phyloP scores from a whole-genome alignment of 2,113 vertebrate species.

The Vireo altiloquus region DNA sequence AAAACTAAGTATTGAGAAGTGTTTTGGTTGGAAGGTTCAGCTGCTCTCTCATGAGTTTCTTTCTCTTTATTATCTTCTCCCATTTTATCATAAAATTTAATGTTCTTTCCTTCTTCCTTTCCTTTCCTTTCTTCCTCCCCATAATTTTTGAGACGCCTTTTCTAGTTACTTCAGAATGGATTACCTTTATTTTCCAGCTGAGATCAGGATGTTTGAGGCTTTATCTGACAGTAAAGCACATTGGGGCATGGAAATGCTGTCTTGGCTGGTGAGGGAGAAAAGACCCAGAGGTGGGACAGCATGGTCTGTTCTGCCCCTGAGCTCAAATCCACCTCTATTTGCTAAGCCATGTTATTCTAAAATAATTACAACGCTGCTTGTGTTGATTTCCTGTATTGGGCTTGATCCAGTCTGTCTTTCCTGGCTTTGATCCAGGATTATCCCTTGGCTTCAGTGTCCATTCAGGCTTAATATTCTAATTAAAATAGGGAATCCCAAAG shows the following conservation, averaged over 20 bases:
- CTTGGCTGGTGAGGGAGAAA: neutral
- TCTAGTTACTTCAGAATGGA: neutral
- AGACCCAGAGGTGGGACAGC: neutral
- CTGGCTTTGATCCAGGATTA: constrained; percentile 1
- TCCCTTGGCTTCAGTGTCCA: neutral
- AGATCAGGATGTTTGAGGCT: neutral
- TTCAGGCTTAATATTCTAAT: neutral
- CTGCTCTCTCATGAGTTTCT: neutral
- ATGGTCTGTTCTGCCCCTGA: neutral
- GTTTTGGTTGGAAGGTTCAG: neutral
- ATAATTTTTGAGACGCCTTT: neutral
- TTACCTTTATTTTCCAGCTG: neutral
- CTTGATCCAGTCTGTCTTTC: neutral
- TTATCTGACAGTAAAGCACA: neutral
- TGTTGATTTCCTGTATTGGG: neutral
- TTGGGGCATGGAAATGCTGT: neutral
- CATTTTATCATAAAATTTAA: neutral
- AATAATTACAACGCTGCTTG: constrained; percentile 9
- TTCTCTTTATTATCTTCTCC: neutral
- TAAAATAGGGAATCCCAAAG: neutral
- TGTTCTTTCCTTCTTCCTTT: neutral
- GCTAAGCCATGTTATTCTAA: neutral
- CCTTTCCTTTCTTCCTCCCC: neutral
- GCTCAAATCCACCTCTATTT: neutral
- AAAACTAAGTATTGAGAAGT: neutral